These are phyloP conservation scores for Squalus acanthias DNA, from an alignment of 2,797 vertebrate species.

Conservation along the genomic window DNA sequence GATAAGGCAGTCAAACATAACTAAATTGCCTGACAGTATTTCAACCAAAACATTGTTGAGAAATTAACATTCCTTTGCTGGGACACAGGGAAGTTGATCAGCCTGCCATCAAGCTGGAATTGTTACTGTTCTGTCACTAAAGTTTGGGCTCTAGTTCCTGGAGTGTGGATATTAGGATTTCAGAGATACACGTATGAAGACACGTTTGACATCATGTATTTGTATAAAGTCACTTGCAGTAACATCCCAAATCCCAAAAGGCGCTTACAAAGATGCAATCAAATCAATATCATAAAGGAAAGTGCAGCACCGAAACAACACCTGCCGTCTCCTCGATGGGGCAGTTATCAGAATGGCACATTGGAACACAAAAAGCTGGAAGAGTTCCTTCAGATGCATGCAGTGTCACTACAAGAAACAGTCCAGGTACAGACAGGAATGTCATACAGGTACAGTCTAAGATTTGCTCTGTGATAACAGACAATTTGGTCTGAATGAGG, in stretches of 20 bases:
- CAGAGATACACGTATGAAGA: neutral
- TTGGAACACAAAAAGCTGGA: conserved; percentile 69
- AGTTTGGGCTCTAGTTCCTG: neutral
- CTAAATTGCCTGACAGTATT: conserved; percentile 53
- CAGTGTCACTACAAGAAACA: conserved; percentile 69
- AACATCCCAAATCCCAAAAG: conserved; percentile 72
- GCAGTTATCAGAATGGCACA: conserved; percentile 47
- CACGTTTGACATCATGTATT: conserved; percentile 62
- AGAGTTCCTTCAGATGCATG: conserved; percentile 73
- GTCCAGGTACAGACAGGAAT: conserved; percentile 64
- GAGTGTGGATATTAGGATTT: neutral
- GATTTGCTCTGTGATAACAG: neutral
- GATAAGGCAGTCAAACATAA: conserved; percentile 56
- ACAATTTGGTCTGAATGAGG: neutral
- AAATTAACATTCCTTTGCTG: conserved; percentile 42
- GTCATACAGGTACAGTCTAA: conserved; percentile 59
- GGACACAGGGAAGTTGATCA: conserved; percentile 34
- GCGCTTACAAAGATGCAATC: conserved; percentile 53
- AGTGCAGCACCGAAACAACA: conserved; percentile 44
- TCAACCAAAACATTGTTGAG: conserved; percentile 46
- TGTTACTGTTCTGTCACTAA: neutral
- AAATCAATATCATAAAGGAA: conserved; percentile 52
- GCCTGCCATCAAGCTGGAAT: neutral
- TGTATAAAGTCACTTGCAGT: conserved; percentile 74
- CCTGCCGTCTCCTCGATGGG: conserved; percentile 55